Evolutionary conservation across 53 echinoderm and acorn worm species (phyloP).

Genomic region (Zoroaster sp.): DNA sequence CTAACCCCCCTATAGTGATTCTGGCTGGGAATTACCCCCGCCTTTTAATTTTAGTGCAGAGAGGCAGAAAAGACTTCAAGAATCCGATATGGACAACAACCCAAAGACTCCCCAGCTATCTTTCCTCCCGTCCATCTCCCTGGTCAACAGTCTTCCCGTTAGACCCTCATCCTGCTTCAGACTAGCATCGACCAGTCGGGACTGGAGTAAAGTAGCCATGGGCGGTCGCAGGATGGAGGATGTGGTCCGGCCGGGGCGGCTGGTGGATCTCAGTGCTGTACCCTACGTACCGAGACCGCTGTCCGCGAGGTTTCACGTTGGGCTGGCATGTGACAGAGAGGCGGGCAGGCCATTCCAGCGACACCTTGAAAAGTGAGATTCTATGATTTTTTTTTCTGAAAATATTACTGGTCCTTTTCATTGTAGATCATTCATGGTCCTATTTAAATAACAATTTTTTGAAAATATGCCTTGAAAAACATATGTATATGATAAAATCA

Average conservation of each 20-base stretch:
- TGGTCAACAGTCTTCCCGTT: slow-evolving; percentile 93
- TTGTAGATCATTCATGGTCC: no score
- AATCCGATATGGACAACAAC: slow-evolving; percentile 54
- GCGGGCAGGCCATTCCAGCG: slow-evolving; percentile 92
- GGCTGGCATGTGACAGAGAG: slow-evolving; percentile 80
- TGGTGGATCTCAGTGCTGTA: slow-evolving; percentile 58
- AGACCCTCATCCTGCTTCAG: slow-evolving; percentile 90
- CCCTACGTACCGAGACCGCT: slow-evolving; percentile 76
- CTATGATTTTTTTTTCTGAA: neutral
- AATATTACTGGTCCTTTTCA: no score
- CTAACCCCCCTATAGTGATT: no score
- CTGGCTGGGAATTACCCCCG: neutral
- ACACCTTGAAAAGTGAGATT: slow-evolving; percentile 80
- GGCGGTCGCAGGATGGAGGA: slow-evolving; percentile 84
- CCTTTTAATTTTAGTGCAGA: neutral
- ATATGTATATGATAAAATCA: no score
- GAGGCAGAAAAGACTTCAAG: slow-evolving; percentile 11
- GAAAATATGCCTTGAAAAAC: no score
- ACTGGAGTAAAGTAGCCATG: slow-evolving; percentile 81
- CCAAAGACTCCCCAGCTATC: slow-evolving; percentile 68
- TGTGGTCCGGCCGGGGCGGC: slow-evolving; percentile 67
- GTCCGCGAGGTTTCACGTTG: slow-evolving; percentile 84
- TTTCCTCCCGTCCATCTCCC: slow-evolving; percentile 93
- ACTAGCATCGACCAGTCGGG: slow-evolving; percentile 82
- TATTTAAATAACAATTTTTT: no score